A percentile compares a stretch with the other conserved stretches of the same genome.
phyloP scores from a whole-genome alignment of 2,888 invertebrate species.

The Petrolisthes manimaculis region DNA sequence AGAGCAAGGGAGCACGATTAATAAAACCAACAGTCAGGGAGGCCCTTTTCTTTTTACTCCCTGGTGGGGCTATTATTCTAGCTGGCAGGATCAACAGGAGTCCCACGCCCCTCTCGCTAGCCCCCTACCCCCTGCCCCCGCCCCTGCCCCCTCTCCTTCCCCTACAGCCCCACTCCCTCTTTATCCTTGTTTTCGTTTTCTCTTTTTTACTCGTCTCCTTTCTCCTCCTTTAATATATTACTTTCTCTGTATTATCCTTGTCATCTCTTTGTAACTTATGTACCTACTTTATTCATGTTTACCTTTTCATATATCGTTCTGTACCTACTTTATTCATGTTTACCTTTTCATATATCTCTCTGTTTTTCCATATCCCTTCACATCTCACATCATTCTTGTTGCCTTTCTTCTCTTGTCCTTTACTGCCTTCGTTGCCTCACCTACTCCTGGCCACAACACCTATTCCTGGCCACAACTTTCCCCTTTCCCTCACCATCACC shows the following conservation, averaged over 20 bases:
- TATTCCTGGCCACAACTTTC: neutral
- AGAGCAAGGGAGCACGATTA: neutral
- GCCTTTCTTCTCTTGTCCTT: neutral
- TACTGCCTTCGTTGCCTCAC: neutral
- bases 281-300: too few relatives aligned
- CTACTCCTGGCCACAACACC: too few relatives aligned
- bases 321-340: too few relatives aligned
- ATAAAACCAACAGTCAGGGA: neutral
- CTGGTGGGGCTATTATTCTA: neutral
- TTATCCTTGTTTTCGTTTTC: neutral
- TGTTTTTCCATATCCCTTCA: too few relatives aligned
- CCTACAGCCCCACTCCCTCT: neutral
- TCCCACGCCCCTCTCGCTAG: neutral
- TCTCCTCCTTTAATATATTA: neutral
- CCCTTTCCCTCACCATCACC: neutral
- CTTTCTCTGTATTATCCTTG: neutral
- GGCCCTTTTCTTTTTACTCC: neutral
- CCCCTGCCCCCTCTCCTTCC: neutral
- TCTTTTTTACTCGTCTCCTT: neutral
- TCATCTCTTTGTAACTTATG: too few relatives aligned
- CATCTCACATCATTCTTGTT: too few relatives aligned
- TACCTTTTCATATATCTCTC: too few relatives aligned
- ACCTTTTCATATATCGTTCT: too few relatives aligned
- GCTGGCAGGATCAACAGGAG: conserved; percentile 4
- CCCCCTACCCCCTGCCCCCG: neutral